Evolutionary conservation across 2,113 vertebrate genomes (phyloP).

Genomic region (Archocentrus centrarchus): DNA sequence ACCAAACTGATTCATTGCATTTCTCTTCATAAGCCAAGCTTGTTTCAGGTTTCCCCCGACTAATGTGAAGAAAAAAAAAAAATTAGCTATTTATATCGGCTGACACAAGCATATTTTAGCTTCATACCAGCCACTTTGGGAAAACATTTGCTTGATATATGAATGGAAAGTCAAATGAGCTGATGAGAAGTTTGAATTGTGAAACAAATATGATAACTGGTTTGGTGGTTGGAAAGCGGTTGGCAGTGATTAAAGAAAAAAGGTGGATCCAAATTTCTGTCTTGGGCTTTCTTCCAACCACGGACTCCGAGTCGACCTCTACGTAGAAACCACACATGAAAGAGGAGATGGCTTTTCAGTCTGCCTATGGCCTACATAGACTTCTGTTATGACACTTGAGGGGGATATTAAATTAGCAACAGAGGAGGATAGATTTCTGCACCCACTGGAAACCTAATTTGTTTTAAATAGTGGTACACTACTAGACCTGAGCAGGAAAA

Average conservation of each 20-base stretch:
- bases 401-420: not conserved
- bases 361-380: not conserved
- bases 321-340: slow-evolving; percentile 63
- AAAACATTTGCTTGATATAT: not conserved
- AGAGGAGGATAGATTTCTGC: not conserved
- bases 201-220: not conserved
- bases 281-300: slow-evolving; percentile 40
- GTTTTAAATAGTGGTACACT: not conserved
- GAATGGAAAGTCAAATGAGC: slow-evolving; percentile 15
- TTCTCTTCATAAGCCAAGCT: not conserved
- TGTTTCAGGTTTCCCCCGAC: not conserved
- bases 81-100: not conserved
- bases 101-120: not conserved
- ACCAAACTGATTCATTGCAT: not conserved
- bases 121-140: not conserved
- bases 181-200: not conserved
- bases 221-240: slow-evolving; percentile 55
- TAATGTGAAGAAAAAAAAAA: not conserved
- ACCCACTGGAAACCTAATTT: not conserved
- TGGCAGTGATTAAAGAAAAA: slow-evolving; percentile 16
- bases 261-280: not conserved
- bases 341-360: not conserved
- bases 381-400: slow-evolving; percentile 27
- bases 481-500: not conserved
- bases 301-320: slow-evolving; percentile 19